Conservation (phyloP, 2,113 vertebrate genomes). For the Triplophysa siluroides region DNA sequence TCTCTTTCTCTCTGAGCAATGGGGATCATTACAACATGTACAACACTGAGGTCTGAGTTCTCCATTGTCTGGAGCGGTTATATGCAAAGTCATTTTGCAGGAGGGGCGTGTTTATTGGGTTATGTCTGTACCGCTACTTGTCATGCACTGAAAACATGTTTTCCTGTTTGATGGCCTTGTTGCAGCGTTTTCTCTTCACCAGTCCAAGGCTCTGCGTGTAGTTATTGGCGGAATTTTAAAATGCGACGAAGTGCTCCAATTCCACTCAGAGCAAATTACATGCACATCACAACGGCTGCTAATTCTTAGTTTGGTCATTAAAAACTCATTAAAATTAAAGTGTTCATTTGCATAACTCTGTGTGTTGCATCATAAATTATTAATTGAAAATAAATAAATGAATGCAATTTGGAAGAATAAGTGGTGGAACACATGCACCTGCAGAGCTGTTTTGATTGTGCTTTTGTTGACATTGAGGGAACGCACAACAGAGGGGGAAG, state of each 20-base stretch:
- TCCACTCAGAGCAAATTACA: constrained; percentile 75
- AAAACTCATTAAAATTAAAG: constrained; percentile 84
- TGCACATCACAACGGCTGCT: constrained; percentile 74
- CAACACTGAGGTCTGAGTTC: constrained; percentile 64
- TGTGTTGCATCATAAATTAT: constrained; percentile 81
- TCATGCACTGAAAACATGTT: constrained; percentile 48
- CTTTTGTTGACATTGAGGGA: constrained; percentile 73
- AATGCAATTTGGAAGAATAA: constrained; percentile 78
- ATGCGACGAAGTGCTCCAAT: constrained; percentile 70
- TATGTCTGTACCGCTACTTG: constrained; percentile 59
- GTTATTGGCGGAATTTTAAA: constrained; percentile 66
- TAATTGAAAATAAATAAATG: constrained; percentile 83
- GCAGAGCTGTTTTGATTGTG: constrained; percentile 66
- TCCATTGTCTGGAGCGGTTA: constrained; percentile 70
- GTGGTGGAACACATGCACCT: constrained; percentile 73
- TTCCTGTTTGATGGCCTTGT: constrained; percentile 4
- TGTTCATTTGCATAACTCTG: constrained; percentile 80
- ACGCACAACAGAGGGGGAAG: not conserved
- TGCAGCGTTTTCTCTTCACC: not conserved
- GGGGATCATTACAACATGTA: constrained; percentile 79
- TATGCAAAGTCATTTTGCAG: constrained; percentile 60
- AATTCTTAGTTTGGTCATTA: constrained; percentile 85
- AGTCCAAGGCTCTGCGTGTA: constrained; percentile 14
- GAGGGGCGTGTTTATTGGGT: constrained; percentile 64
- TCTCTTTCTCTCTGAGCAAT: constrained; percentile 61